Base-by-base conservation (phyloP, 1,140 invertebrate species). In the Sarcophaga bullata region DNA sequence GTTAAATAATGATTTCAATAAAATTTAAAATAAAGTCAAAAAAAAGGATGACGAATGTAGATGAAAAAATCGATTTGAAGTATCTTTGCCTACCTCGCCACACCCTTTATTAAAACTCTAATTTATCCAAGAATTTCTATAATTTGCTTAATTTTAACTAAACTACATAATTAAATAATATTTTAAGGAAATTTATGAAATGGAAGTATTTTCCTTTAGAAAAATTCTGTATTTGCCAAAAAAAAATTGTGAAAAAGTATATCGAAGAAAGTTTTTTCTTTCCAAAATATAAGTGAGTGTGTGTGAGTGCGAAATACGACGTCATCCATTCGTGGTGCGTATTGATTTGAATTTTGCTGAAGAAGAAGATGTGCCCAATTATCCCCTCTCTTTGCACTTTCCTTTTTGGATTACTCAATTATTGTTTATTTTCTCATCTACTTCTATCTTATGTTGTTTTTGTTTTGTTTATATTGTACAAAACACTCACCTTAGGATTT, bases 221-320 rank as follows among this genome's bases (percentile, higher is more conserved):
- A 68, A 68, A 68, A 68, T 19, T 68, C n/a, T 19, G 62, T 68
- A 68, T 68, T 19, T 68, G 19, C 19, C 3, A 19, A 68, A 68
- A 17, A 58, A 68, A 25, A 37, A 37, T 37, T 37, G 25, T 8
- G 62, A 68, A 68, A 25, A 68, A 25, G 19, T 58, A 58, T 68
- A 5, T n/a, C 50, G 48, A 78, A 50, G 75, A 78, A 78, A 78
- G 75, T 68, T 68, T 68, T 25, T 62, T 62, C 13, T 62, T 62
- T n/a, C 7, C n/a, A 15, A 8, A n/a, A n/a, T 62, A 17, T 62
- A 62, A 48, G 73, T 49, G 73, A 48, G 73, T 76, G 73, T 76
- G 75, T 50, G 48, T 78, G 75, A 17, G 75, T 78, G 75, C 49
- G 73, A 76, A 49, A 76, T 49, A 78, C 75, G 75, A 78, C 75